Evolutionary conservation across 2,888 invertebrate species (phyloP), one percentile per base, ranked within the genome.

Genomic region (Augiades crinisus): DNA sequence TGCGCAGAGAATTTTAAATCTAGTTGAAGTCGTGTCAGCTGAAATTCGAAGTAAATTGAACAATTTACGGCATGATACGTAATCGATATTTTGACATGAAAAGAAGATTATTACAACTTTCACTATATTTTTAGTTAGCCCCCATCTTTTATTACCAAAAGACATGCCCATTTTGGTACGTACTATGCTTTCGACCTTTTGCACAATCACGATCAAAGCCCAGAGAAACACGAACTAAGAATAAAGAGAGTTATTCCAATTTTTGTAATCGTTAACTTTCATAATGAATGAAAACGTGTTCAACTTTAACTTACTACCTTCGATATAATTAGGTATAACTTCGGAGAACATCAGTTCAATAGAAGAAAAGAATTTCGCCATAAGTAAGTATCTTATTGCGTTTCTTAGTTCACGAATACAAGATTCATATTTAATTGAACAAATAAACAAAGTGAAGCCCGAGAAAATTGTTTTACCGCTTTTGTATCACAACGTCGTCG

Each of bases 391-490:
- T 21, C 12, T 50, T 33, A 43, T 36, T 43, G 34, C 43, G 22
- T 43, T 50, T 50, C 24, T 43, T 36, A 22, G 16, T 27, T 10
- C n/a, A n/a, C n/a, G n/a, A n/a, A 27, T 27, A n/a, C 10, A 10
- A 10, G n/a, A 27, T 10, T 30, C 22, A 40, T 31, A 10, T 33
- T 21, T 44, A 40, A 33, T 40, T 47, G 40, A 22, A 33, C 38
- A 47, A 40, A 47, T 31, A 41, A 49, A 49, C 27, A 17, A 24
- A 24, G 33, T 34, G 12, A 16, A 17, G 10, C 17, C n/a, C 13
- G 12, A 36, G 43, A n/a, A 43, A 50, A 50, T 50, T 43, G 50
- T 50, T 50, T 49, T 43, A 24, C 41, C 33, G 41, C 49, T 34
- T 49, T 41, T 41, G 7, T 34, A 41, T 41, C 49, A 47, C 38